A percentile compares a stretch with the other conserved stretches of the same genome.
Evolutionary conservation across 2,888 invertebrate species (phyloP).

Genomic region (Phragmatobia fuliginosa): DNA sequence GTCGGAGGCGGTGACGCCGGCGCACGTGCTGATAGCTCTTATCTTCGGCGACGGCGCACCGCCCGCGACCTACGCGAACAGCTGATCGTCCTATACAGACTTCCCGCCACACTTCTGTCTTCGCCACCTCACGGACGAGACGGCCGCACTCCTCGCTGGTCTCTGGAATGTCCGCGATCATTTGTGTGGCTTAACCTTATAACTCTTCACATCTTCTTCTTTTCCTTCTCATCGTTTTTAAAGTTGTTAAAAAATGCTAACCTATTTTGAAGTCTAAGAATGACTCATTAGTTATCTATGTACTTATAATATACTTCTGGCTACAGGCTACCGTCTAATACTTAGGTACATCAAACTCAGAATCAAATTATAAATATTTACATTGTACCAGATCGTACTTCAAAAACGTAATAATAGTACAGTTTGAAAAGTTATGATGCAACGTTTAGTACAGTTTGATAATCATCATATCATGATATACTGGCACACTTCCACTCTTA

Average conservation of each 20-base stretch:
- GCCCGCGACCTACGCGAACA: constrained; percentile 31
- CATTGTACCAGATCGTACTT: neutral
- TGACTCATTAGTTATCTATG: neutral
- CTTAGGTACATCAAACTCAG: no score
- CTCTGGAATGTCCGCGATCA: neutral
- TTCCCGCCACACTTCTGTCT: neutral
- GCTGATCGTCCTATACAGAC: constrained; percentile 52
- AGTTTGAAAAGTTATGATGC: no score
- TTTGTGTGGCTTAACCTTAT: neutral
- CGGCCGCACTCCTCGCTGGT: neutral
- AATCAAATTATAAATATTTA: neutral
- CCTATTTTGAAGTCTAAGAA: neutral
- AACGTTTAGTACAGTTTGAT: no score
- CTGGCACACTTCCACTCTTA: neutral
- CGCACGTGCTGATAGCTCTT: constrained; percentile 61
- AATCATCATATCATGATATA: no score
- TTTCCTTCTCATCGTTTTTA: neutral
- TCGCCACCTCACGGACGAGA: neutral
- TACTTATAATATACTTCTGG: neutral
- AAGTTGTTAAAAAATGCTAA: neutral
- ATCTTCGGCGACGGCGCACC: constrained; percentile 41
- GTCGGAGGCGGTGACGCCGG: constrained; percentile 43
- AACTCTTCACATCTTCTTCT: neutral
- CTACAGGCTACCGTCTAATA: neutral
- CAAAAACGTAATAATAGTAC: no score